Percentiles rank a stretch among this genome's conserved stretches.
Evolutionary conservation across 2,113 vertebrate genomes (phyloP).

Genomic region (Mus pahari): DNA sequence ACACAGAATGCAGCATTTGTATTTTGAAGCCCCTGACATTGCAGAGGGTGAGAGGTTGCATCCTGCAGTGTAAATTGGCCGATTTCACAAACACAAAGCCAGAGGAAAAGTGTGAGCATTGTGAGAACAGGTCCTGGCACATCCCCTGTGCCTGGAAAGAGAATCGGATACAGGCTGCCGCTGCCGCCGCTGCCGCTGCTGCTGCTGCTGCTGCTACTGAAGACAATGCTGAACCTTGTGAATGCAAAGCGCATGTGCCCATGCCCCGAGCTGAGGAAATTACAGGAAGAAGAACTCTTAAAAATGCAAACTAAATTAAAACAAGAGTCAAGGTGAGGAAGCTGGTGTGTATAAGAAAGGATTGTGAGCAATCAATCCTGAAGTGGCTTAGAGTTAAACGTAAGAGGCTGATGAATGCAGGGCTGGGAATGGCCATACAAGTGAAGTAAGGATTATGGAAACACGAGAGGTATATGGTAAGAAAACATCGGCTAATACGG

Average conservation of each 20-base stretch:
- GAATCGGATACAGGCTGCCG: background rate
- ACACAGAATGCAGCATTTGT: background rate
- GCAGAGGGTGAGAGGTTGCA: background rate
- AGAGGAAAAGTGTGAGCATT: background rate
- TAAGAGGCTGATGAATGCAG: constrained; percentile 53
- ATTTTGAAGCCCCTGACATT: background rate
- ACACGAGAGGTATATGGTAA: constrained; percentile 64
- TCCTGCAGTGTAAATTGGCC: background rate
- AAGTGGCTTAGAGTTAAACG: constrained; percentile 45
- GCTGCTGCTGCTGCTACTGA: background rate
- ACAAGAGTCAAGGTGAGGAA: constrained; percentile 32
- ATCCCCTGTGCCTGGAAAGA: background rate
- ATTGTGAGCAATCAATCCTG: background rate
- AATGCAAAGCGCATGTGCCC: background rate
- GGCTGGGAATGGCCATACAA: constrained; percentile 68
- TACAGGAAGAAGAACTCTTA: constrained; percentile 26
- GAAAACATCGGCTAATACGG: constrained; percentile 60
- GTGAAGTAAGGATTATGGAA: constrained; percentile 70
- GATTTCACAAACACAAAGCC: background rate
- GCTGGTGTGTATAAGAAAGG: constrained; percentile 23
- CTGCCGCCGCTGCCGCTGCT: background rate
- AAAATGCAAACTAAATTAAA: constrained; percentile 71
- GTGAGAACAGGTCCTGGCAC: background rate
- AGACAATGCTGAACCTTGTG: constrained; percentile 19
- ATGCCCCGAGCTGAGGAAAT: constrained; percentile 11